These are phyloP conservation scores for Danio tinwini DNA, from an alignment of 2,797 vertebrate species.

Conservation along the genomic window DNA sequence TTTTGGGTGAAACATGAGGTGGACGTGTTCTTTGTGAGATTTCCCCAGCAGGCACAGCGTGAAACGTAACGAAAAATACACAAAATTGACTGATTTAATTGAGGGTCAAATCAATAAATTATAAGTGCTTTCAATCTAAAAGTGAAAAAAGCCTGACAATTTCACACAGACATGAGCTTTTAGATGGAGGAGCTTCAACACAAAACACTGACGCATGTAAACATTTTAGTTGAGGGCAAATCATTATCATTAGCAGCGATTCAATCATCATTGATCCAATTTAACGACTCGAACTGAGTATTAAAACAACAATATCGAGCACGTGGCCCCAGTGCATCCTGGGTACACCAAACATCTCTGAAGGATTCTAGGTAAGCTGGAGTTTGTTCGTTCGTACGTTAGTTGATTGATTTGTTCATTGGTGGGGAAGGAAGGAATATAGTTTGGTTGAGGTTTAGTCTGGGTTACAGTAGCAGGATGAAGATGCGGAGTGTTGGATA, in stretches of 20 bases:
- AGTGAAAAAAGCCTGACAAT: background rate
- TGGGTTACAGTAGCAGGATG: background rate
- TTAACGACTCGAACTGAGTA: background rate
- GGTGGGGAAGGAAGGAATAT: background rate
- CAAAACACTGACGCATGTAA: background rate
- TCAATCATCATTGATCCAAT: background rate
- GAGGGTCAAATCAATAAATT: background rate
- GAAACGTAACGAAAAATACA: background rate
- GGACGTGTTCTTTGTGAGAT: background rate
- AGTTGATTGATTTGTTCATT: background rate
- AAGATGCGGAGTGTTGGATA: conserved; percentile 65
- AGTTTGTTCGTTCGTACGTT: background rate
- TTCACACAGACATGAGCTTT: background rate
- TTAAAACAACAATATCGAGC: background rate
- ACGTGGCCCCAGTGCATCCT: background rate
- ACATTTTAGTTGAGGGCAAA: background rate
- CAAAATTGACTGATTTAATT: background rate
- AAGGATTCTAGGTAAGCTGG: conserved; percentile 16
- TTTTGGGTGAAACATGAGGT: background rate
- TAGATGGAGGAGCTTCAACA: background rate
- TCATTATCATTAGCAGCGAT: conserved; percentile 21
- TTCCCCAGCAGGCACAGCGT: conserved; percentile 10
- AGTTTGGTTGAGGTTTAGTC: background rate
- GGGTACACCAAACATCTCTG: conserved; percentile 2
- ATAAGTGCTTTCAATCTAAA: conserved; percentile 17